Conservation (phyloP, 2,888 invertebrate genomes). For the Thymelicus acteon region DNA sequence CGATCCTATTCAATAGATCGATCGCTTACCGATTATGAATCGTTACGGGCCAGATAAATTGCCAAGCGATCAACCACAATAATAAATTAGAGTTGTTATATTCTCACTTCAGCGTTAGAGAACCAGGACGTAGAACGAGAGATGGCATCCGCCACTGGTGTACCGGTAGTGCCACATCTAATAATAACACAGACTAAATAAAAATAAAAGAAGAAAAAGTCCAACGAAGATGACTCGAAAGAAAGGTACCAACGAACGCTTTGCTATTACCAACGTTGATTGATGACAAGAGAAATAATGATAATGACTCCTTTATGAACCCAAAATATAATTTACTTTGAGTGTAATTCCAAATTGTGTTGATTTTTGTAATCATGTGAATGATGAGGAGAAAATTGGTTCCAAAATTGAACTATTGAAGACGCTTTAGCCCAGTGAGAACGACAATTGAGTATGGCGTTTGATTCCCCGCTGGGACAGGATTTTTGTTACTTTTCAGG, state of each 20-base stretch:
- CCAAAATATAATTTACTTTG: slow-evolving; percentile 5
- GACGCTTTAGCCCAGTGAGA: not conserved
- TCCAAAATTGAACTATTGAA: not conserved
- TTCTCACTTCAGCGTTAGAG: slow-evolving; percentile 20
- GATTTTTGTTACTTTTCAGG: too few species aligned
- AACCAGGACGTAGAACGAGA: slow-evolving; percentile 27
- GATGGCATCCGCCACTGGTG: slow-evolving; percentile 14
- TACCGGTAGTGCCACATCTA: slow-evolving; percentile 21
- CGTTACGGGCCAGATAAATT: slow-evolving; percentile 37
- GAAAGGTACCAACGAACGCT: slow-evolving; percentile 34
- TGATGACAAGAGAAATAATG: slow-evolving; percentile 38
- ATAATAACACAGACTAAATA: slow-evolving; percentile 11
- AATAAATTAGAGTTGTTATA: slow-evolving; percentile 35
- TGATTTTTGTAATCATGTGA: slow-evolving; percentile 2
- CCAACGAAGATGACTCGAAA: slow-evolving; percentile 1
- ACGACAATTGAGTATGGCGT: too few species aligned
- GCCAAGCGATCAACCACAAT: slow-evolving; percentile 32
- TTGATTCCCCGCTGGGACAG: too few species aligned
- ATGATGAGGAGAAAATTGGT: not conserved
- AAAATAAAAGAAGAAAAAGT: slow-evolving; percentile 26
- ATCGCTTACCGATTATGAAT: slow-evolving; percentile 39
- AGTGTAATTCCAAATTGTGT: slow-evolving; percentile 4
- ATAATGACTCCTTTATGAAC: slow-evolving; percentile 38
- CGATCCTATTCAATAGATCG: slow-evolving; percentile 39
- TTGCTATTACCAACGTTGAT: slow-evolving; percentile 37